Base-by-base conservation (phyloP, 2,888 invertebrate species). In the Morpho helenor region DNA sequence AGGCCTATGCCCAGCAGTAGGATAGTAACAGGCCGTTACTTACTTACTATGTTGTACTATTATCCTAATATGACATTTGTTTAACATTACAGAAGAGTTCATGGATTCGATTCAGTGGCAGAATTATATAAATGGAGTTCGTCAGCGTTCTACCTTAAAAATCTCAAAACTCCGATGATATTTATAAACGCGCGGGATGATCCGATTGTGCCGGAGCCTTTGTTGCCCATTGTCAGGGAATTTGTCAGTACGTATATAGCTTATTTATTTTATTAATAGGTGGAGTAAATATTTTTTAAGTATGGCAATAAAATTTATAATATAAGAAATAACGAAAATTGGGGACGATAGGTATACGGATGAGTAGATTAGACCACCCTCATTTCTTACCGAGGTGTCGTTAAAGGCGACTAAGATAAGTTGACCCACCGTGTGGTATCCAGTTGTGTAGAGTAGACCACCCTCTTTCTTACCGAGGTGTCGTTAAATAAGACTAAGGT, bases 141-240 rank as follows among this genome's bases (percentile, higher is more conserved):
- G 62, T 96, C 95, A 54, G 91, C 94, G 31, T 94, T 95, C 80
- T 96, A 96, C 81, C 88, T 98, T 58, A 89, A 95, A 23, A 94
- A 94, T 71, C 95, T 98, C 64, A 92, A 93, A 57, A 94, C 94
- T 22, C 98, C 98, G 8, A 96, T 98, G 94, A 93, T 98, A 69
- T 97, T 97, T 77, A 93, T 98, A 60, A 98, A 98, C 85, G 93
- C 98, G 7, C 92, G 93, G 68, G 98, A 98, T 82, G 98, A 98
- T 89, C 98, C 98, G 3, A 92, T 98, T 52, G 95, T 98, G 52
- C 98, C 98, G 7, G 94, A 95, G 66, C 92, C 93, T 40, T 84
- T 98, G 58, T 84, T 96, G 66, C 90, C 93, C 22, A 93, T 95
- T 7, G 94, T 97, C 51, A 93, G 94, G 73, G 93, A 94, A 69